These are phyloP conservation scores for Patagioenas fasciata DNA, from an alignment of 2,113 vertebrate species.

Conservation along the genomic window DNA sequence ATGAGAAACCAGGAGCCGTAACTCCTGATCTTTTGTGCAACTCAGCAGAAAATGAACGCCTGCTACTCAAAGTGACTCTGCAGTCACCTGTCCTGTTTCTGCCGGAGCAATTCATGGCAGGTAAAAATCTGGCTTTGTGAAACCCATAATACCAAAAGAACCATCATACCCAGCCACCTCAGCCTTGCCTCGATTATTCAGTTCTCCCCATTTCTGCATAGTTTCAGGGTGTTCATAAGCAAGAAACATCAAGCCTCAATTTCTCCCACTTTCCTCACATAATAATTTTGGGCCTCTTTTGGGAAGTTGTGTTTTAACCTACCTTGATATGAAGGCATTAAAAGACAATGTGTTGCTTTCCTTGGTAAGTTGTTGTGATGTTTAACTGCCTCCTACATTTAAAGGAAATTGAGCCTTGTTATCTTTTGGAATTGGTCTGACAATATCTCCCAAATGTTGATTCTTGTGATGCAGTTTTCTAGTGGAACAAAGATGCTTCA, in stretches of 20 bases:
- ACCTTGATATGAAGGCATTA: background rate
- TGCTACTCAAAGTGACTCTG: background rate
- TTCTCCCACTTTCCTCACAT: background rate
- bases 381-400: background rate
- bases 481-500: background rate
- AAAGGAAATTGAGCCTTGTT: background rate
- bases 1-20: background rate
- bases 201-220: rapidly evolving
- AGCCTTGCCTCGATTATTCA: background rate
- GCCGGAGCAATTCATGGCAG: background rate
- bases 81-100: background rate
- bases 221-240: background rate
- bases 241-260: background rate
- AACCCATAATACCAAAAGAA: background rate
- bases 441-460: background rate
- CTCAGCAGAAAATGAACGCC: background rate
- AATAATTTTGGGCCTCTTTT: background rate
- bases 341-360: background rate
- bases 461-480: background rate
- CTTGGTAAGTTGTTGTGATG: background rate
- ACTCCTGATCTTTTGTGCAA: background rate
- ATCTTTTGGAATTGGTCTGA: background rate
- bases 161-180: background rate
- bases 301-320: background rate
- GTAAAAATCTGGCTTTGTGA: background rate